Conservation (phyloP, 2,113 vertebrate genomes). For the Larimichthys crocea region DNA sequence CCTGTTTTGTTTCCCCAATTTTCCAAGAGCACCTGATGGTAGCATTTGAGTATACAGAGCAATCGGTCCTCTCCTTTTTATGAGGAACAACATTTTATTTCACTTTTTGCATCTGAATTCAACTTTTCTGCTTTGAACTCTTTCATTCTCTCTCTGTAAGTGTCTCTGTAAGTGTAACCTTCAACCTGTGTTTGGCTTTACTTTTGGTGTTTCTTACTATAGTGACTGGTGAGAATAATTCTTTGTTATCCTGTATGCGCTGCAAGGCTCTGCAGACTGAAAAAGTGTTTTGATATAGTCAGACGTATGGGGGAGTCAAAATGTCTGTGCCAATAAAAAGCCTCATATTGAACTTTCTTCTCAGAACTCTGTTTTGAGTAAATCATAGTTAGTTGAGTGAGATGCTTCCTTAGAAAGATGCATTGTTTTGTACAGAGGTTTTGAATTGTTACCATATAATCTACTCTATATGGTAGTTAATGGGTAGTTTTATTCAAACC, state of each 20-base stretch:
- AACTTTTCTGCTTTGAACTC: neutral
- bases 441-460: neutral
- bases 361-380: conserved; percentile 2
- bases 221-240: neutral
- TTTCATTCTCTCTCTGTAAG: neutral
- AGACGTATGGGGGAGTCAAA: neutral
- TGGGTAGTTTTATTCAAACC: neutral
- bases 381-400: neutral
- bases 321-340: conserved; percentile 34
- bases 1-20: too few species aligned
- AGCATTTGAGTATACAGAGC: too few species aligned
- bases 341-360: neutral
- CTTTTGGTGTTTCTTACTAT: neutral
- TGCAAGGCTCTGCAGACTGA: neutral
- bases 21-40: too few species aligned
- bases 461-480: neutral
- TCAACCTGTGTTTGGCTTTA: neutral
- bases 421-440: neutral
- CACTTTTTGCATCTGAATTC: conserved; percentile 50
- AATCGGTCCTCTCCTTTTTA: too few species aligned
- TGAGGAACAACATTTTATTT: conserved; percentile 57
- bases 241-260: too few species aligned
- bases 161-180: neutral
- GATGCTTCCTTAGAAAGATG: neutral
- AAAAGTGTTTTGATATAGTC: neutral